Conservation (phyloP, 2,888 invertebrate species). For the Molorchus minor region DNA sequence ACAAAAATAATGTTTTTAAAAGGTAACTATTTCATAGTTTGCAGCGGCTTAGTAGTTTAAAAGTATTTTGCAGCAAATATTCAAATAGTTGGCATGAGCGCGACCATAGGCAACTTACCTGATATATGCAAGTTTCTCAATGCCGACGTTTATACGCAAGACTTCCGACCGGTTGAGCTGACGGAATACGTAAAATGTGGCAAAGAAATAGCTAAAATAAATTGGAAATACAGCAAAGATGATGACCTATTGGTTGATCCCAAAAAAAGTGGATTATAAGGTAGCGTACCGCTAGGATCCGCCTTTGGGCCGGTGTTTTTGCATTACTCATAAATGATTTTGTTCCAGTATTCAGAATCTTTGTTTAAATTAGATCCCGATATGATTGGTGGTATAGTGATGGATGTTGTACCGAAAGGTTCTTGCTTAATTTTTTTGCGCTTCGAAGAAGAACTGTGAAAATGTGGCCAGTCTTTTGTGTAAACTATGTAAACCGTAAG, state of each 20-base stretch:
- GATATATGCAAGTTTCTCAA: slow-evolving; percentile 84
- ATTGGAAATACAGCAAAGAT: slow-evolving; percentile 61
- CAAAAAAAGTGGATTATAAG: slow-evolving; percentile 65
- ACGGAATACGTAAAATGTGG: slow-evolving; percentile 85
- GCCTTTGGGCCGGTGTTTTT: not conserved
- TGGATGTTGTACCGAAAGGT: slow-evolving; percentile 80
- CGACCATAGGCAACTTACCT: slow-evolving; percentile 90
- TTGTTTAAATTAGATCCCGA: slow-evolving; percentile 78
- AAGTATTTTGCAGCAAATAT: slow-evolving; percentile 68
- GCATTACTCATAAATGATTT: slow-evolving; percentile 25
- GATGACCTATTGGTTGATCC: slow-evolving; percentile 67
- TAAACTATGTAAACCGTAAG: slow-evolving; percentile 65
- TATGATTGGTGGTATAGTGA: slow-evolving; percentile 78
- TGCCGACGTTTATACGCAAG: slow-evolving; percentile 81
- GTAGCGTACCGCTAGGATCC: slow-evolving; percentile 50
- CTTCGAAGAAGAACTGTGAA: slow-evolving; percentile 92
- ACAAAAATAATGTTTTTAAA: slow-evolving; percentile 79
- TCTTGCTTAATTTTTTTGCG: slow-evolving; percentile 92
- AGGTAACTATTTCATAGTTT: too few relatives aligned
- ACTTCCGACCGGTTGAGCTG: slow-evolving; percentile 90
- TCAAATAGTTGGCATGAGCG: slow-evolving; percentile 96
- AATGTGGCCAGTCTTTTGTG: slow-evolving; percentile 84
- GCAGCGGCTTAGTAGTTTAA: too few relatives aligned
- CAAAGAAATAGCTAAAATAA: slow-evolving; percentile 65
- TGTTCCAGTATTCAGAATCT: slow-evolving; percentile 71